A percentile compares a stretch with the other conserved stretches of the same genome.
These are phyloP conservation scores for Ophion ellenae DNA, from an alignment of 2,888 invertebrate genomes.

Conservation along the genomic window DNA sequence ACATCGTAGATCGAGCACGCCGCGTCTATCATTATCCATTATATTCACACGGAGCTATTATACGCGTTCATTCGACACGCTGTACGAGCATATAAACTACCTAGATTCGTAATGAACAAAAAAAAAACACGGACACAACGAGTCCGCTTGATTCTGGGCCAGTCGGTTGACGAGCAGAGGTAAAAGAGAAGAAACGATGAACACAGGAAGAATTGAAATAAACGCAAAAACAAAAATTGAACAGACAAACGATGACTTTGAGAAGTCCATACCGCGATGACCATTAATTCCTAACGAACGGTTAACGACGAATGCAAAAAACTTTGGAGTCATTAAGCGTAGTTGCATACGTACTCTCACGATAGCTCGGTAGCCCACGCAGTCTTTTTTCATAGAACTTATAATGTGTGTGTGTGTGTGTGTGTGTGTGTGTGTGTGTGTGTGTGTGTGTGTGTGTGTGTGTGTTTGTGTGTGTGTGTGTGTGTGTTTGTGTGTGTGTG, in stretches of 20 bases:
- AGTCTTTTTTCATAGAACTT: neutral
- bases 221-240: neutral
- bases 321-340: conserved; percentile 68
- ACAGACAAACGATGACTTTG: conserved; percentile 1
- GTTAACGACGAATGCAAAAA: conserved; percentile 65
- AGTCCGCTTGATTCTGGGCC: conserved; percentile 61
- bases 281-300: conserved; percentile 70
- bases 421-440: no score
- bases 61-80: conserved; percentile 76
- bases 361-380: conserved; percentile 23
- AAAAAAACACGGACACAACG: conserved; percentile 64
- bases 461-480: no score
- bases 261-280: conserved; percentile 35
- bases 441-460: no score
- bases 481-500: no score
- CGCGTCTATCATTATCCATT: conserved; percentile 74
- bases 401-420: neutral
- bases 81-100: conserved; percentile 69
- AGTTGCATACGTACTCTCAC: conserved; percentile 38
- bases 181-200: neutral
- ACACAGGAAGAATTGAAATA: neutral
- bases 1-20: conserved; percentile 65
- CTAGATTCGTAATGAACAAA: conserved; percentile 70
- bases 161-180: conserved; percentile 53
- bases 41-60: conserved; percentile 70